Evolutionary conservation across 1,140 invertebrate species (phyloP).

Genomic region (Maconellicoccus hirsutus): DNA sequence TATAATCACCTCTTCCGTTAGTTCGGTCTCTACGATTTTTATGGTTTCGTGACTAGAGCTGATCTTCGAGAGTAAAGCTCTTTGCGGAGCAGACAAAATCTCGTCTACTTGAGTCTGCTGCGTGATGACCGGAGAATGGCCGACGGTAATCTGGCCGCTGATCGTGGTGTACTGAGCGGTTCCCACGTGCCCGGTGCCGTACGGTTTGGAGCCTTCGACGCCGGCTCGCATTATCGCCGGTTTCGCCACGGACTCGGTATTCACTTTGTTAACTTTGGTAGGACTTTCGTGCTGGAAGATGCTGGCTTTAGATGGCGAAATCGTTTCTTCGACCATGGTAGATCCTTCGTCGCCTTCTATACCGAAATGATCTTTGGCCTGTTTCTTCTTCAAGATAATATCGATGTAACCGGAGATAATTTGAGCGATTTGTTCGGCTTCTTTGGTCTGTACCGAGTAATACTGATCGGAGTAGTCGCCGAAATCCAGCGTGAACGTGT

Average conservation of each 20-base stretch:
- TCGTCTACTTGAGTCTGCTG: conserved; percentile 76
- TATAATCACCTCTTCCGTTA: conserved; percentile 58
- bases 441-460: conserved; percentile 95
- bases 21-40: conserved; percentile 65
- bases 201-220: conserved; percentile 67
- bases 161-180: conserved; percentile 78
- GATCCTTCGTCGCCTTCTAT: conserved; percentile 97
- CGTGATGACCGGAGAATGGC: conserved; percentile 68
- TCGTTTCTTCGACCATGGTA: conserved; percentile 94
- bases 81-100: conserved; percentile 76
- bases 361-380: conserved; percentile 90
- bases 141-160: conserved; percentile 76
- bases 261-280: conserved; percentile 61
- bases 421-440: conserved; percentile 95
- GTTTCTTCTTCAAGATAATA: conserved; percentile 94
- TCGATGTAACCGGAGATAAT: conserved; percentile 98
- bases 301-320: conserved; percentile 80
- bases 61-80: conserved; percentile 81
- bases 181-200: conserved; percentile 72
- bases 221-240: conserved; percentile 84
- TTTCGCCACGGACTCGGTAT: conserved; percentile 80
- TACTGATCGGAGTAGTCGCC: conserved; percentile 97
- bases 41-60: conserved; percentile 74
- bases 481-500: conserved; percentile 97
- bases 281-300: conserved; percentile 75